Evolutionary conservation across 2,113 vertebrate species (phyloP).

Genomic region (Seriola quinqueradiata): DNA sequence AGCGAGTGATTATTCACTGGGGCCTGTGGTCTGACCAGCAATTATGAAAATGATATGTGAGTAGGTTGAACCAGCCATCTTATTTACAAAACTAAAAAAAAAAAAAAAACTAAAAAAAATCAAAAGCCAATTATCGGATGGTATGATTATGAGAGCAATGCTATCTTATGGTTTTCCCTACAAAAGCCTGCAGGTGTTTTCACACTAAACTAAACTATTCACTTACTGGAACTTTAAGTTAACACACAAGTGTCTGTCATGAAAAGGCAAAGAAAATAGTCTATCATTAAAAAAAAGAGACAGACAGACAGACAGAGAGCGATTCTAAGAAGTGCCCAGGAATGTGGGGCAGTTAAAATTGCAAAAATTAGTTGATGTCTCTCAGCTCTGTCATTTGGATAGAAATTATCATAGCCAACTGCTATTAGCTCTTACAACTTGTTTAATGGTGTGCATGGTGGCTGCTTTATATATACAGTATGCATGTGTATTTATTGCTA

Average conservation of each 20-base stretch:
- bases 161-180: not conserved
- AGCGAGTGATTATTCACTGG: not conserved
- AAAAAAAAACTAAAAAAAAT: not conserved
- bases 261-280: not conserved
- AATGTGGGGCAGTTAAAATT: constrained; percentile 24
- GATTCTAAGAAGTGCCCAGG: constrained; percentile 3
- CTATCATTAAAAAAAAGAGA: not conserved
- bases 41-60: not conserved
- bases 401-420: not conserved
- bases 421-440: not conserved
- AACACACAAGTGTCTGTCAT: not conserved
- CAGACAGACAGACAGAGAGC: not conserved
- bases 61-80: not conserved
- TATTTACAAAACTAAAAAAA: not conserved
- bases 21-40: constrained; percentile 14
- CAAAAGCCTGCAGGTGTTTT: constrained; percentile 3
- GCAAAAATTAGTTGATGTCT: not conserved
- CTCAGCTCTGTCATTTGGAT: constrained; percentile 9
- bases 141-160: not conserved
- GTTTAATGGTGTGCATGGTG: constrained; percentile 16
- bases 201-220: not conserved
- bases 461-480: constrained; percentile 20
- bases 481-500: constrained; percentile 29
- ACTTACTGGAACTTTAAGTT: not conserved
- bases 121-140: not conserved